Conservation (phyloP, 2,113 vertebrate species). For the Mixornis gularis region DNA sequence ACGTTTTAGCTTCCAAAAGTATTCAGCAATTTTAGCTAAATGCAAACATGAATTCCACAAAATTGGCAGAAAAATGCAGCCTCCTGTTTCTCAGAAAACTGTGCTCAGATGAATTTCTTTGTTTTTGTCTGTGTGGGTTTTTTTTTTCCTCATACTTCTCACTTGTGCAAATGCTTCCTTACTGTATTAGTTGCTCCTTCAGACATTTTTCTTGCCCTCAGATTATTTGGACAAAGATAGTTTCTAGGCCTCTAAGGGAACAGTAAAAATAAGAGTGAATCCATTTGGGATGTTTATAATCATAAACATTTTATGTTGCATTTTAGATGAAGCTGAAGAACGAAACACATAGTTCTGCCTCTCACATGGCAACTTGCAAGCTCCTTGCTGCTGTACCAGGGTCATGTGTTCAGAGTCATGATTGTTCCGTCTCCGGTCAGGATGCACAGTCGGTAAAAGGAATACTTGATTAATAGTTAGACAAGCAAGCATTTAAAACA, state of each 20-base stretch:
- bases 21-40: background rate
- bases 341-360: background rate
- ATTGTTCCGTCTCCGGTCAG: background rate
- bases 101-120: background rate
- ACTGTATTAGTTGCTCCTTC: background rate
- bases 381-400: background rate
- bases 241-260: background rate
- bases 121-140: background rate
- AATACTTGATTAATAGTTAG: background rate
- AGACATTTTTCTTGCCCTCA: background rate
- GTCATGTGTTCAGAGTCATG: background rate
- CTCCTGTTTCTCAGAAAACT: background rate
- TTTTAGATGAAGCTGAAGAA: background rate
- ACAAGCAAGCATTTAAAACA: background rate
- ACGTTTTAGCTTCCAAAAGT: background rate
- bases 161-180: background rate
- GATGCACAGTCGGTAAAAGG: background rate
- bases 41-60: background rate
- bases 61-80: background rate
- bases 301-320: background rate
- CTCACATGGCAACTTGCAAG: background rate
- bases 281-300: background rate
- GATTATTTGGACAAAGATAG: background rate
- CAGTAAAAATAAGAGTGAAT: background rate
- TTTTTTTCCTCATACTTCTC: background rate